These are phyloP conservation scores for Cyclophora punctaria DNA, from an alignment of 2,888 invertebrate genomes.

Conservation along the genomic window DNA sequence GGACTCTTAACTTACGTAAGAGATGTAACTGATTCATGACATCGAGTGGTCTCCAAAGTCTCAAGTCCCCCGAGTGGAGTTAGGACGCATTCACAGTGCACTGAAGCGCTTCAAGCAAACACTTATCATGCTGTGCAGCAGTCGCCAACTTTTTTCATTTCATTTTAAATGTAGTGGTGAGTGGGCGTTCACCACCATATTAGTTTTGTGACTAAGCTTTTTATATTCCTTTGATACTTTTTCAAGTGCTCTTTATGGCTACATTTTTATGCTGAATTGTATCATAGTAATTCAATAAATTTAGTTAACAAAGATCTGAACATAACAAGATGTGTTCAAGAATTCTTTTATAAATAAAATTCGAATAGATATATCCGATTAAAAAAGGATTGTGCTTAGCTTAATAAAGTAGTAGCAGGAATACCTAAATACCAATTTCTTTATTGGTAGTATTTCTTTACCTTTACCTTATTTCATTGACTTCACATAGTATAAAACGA, in stretches of 20 bases:
- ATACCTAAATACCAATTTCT: too few relatives aligned
- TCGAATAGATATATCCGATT: not conserved
- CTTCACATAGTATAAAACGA: too few relatives aligned
- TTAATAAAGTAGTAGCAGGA: too few relatives aligned
- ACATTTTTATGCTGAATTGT: too few relatives aligned
- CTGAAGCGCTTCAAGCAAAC: slow-evolving; percentile 39
- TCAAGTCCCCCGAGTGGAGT: slow-evolving; percentile 32
- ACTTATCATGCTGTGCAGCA: slow-evolving; percentile 25
- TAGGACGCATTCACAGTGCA: slow-evolving; percentile 30
- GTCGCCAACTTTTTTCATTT: slow-evolving; percentile 48
- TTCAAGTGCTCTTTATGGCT: too few relatives aligned
- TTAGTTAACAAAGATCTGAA: too few relatives aligned
- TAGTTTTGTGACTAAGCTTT: not conserved
- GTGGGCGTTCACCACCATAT: slow-evolving; percentile 2
- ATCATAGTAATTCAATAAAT: too few relatives aligned
- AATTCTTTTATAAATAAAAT: not conserved
- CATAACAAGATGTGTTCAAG: not conserved
- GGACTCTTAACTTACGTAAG: not conserved
- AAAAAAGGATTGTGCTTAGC: too few relatives aligned
- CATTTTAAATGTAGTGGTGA: slow-evolving; percentile 30
- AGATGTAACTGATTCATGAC: slow-evolving; percentile 4
- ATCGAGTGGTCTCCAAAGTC: slow-evolving; percentile 22
- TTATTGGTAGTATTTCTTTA: too few relatives aligned
- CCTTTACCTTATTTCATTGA: too few relatives aligned
- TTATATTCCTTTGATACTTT: too few relatives aligned